These are phyloP conservation scores for Diplogasteroides magnus DNA, from an alignment of 1,140 invertebrate species.

Conservation along the genomic window DNA sequence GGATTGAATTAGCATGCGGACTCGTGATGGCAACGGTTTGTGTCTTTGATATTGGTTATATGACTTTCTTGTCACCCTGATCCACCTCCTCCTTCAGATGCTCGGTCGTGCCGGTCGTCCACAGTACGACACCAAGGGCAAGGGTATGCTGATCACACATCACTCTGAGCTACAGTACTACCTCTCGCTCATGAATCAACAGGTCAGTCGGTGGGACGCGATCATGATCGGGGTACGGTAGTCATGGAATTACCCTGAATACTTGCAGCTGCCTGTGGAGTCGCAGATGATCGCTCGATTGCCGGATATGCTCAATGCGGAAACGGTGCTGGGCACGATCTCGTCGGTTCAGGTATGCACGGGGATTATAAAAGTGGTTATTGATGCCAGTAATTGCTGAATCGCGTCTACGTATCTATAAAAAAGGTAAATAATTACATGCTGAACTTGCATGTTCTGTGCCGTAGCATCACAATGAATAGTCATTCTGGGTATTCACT, in stretches of 20 bases:
- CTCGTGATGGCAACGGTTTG: too few species aligned
- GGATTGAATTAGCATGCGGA: too few species aligned
- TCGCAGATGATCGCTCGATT: constrained; percentile 67
- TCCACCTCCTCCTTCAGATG: constrained; percentile 70
- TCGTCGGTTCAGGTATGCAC: constrained; percentile 70
- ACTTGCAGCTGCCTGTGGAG: constrained; percentile 61
- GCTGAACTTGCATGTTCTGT: too few species aligned
- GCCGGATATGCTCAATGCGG: constrained; percentile 94
- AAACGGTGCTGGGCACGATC: constrained; percentile 90
- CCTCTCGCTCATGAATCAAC: constrained; percentile 92
- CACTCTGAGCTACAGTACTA: constrained; percentile 98
- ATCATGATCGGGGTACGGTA: background rate
- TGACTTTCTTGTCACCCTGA: too few species aligned
- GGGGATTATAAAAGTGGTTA: too few species aligned
- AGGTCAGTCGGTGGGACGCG: constrained; percentile 62
- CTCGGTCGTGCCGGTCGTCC: constrained; percentile 91
- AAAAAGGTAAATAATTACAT: too few species aligned
- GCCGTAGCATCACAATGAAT: too few species aligned
- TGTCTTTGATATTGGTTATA: too few species aligned
- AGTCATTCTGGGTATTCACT: too few species aligned
- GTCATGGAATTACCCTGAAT: background rate
- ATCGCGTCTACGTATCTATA: too few species aligned
- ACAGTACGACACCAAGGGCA: constrained; percentile 96
- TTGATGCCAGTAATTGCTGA: too few species aligned
- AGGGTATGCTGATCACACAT: constrained; percentile 97